Evolutionary conservation across 2,113 vertebrate genomes (phyloP).

Genomic region (Nyctibius bracteatus): DNA sequence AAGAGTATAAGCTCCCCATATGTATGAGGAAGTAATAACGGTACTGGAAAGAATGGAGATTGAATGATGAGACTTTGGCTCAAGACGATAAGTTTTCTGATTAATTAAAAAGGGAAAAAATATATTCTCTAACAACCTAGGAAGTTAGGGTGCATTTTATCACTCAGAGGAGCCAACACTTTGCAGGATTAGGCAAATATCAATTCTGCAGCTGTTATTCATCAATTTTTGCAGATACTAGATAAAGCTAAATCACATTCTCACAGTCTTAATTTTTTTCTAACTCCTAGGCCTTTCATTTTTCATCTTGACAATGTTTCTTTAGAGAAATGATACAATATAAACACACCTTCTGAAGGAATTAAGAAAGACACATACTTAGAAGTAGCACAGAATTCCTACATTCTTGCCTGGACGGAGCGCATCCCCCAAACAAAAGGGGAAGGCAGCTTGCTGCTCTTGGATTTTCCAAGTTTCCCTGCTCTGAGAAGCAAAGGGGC

Average conservation of each 20-base stretch:
- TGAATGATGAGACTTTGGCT: neutral
- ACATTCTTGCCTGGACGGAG: neutral
- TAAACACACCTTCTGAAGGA: slow-evolving; percentile 35
- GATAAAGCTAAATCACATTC: slow-evolving; percentile 2
- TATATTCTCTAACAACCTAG: neutral
- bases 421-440: neutral
- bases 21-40: neutral
- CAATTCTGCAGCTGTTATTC: slow-evolving; percentile 17
- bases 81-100: neutral
- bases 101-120: neutral
- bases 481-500: neutral
- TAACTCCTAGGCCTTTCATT: neutral
- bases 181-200: slow-evolving; percentile 22
- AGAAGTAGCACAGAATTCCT: neutral
- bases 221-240: slow-evolving; percentile 33
- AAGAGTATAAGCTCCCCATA: neutral
- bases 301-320: slow-evolving; percentile 49
- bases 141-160: neutral
- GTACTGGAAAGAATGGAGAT: neutral
- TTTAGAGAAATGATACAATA: slow-evolving; percentile 36
- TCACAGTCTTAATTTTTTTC: neutral
- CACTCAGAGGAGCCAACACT: neutral
- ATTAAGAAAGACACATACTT: slow-evolving; percentile 5
- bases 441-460: neutral
- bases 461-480: neutral